A percentile compares a stretch with the other conserved stretches of the same genome.
These are phyloP conservation scores for Noctilio leporinus DNA, from an alignment of 2,113 vertebrate genomes.

Conservation along the genomic window DNA sequence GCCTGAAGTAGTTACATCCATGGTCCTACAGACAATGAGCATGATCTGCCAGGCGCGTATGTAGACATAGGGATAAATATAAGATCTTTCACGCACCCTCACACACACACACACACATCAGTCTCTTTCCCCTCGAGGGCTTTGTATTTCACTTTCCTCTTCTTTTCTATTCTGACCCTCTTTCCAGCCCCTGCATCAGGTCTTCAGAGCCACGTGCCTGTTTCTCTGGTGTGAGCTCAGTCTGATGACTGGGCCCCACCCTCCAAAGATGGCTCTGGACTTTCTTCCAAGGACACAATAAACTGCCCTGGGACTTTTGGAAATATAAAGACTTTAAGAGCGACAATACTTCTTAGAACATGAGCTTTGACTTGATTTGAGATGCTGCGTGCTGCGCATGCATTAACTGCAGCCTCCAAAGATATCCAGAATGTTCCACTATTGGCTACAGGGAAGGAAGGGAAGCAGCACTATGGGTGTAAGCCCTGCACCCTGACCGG, in stretches of 20 bases:
- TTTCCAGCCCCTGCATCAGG: accelerated
- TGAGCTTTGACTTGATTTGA: background rate
- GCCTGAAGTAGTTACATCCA: background rate
- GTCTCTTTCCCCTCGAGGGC: background rate
- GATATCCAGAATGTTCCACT: background rate
- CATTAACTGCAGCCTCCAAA: background rate
- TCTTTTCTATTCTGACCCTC: background rate
- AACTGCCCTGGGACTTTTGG: background rate
- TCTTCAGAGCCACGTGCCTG: background rate
- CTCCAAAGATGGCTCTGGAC: background rate
- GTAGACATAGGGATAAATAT: background rate
- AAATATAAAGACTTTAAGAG: background rate
- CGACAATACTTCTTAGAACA: background rate
- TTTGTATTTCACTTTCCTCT: background rate
- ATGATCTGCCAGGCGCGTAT: accelerated
- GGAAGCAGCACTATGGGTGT: background rate
- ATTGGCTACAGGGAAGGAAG: background rate
- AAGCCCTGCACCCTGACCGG: too few species aligned
- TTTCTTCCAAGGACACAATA: background rate
- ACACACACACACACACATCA: background rate
- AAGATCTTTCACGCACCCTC: background rate
- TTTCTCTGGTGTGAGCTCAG: background rate
- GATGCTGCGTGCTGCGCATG: background rate
- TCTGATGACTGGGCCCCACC: background rate
- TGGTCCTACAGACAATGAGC: background rate